Evolutionary conservation across 2,113 vertebrate species (phyloP), one percentile per base, ranked within the genome.

Genomic region (Crypturellus undulatus): DNA sequence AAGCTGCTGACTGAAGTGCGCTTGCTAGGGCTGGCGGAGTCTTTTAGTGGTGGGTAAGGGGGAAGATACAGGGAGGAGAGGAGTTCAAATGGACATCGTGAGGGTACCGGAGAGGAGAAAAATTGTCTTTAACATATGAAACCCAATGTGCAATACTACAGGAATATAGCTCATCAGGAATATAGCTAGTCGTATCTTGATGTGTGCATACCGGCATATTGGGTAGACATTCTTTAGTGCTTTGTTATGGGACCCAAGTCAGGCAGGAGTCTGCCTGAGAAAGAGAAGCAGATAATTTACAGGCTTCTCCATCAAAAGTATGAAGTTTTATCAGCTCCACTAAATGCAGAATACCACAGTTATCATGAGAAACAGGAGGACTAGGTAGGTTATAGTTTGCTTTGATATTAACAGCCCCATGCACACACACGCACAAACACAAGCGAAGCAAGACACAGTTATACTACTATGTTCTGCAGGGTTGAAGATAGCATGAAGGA

Each of bases 1-100:
- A 99, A 99, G 96, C 99, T 99, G 98, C 99, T 99, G 98, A 99
- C 99, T 26, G 99, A 99, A 24, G 99, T 99, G 90, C 99, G 99
- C 98, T 99, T 99, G 98, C 99, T 99, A 97, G 99, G 99, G 95
- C 99, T 99, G 97, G 99, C 97, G 2, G 99, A 99, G 95, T 98
- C 99, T 99, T 98, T 98, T 97, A 96, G 94, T 97, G 94, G 98
- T 75, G 93, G 96, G 94, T 93, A 86, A 91, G 84, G 95, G 85
- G 96, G 93, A 90, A 97, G 96, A 98, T 98, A 98, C 15, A 96
- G 97, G 97, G 97, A 98, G 97, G 97, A 97, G 92, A 97, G 96
- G 97, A 96, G 89, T 96, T 94, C 94, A 97, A 95, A 97, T 21
- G 96, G 97, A 92, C 96, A 97, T 97, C 90, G 96, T 96, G 92